A percentile compares a stretch with the other conserved stretches of the same genome.
These are phyloP conservation scores for Sinosuthora webbiana DNA, from an alignment of 2,113 vertebrate genomes.

Conservation along the genomic window DNA sequence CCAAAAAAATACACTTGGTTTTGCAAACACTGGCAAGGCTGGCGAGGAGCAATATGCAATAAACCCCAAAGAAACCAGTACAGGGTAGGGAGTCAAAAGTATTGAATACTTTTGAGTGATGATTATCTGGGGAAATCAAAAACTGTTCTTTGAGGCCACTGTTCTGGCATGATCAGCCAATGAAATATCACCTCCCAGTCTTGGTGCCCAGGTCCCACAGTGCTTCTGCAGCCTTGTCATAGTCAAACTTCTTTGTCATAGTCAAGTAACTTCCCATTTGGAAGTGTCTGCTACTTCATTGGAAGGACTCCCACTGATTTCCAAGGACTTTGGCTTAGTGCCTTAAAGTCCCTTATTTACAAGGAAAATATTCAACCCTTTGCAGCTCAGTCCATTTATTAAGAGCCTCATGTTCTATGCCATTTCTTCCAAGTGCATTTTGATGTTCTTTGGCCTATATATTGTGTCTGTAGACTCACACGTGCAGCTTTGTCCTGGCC, in stretches of 20 bases:
- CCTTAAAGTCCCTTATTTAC: background rate
- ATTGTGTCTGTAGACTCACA: background rate
- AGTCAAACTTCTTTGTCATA: background rate
- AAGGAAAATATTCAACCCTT: background rate
- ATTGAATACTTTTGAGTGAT: background rate
- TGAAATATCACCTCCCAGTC: background rate
- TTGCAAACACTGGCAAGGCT: background rate
- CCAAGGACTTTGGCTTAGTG: background rate
- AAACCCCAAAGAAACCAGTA: background rate
- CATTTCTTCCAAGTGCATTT: background rate
- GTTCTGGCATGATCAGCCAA: background rate
- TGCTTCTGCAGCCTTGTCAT: background rate
- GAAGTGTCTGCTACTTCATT: background rate
- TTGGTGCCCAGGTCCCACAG: rapidly evolving
- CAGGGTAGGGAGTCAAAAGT: background rate
- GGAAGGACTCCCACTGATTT: background rate
- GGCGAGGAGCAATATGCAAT: background rate
- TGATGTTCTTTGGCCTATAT: background rate
- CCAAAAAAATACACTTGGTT: background rate
- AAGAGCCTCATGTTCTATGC: background rate
- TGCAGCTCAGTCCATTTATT: background rate
- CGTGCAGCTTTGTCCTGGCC: background rate
- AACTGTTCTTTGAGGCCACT: background rate
- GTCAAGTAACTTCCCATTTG: background rate
- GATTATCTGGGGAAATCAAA: background rate